These are phyloP conservation scores for Papilio demoleus DNA, from an alignment of 2,888 invertebrate genomes.

Conservation along the genomic window DNA sequence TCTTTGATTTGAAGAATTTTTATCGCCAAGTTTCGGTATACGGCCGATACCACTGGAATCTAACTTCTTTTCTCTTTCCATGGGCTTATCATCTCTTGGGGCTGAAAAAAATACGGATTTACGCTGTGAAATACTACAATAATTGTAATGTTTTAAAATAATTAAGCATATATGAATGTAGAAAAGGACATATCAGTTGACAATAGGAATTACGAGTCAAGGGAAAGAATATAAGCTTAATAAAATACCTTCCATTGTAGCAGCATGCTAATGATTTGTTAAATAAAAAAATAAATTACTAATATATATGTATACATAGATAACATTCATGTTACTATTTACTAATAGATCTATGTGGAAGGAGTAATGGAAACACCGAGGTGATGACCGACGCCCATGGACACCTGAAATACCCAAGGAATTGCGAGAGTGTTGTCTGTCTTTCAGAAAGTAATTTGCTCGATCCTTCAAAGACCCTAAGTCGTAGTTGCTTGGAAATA, in stretches of 20 bases:
- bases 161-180: background rate
- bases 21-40: conserved; percentile 82
- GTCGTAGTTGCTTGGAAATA: no score
- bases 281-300: no score
- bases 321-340: no score
- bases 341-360: no score
- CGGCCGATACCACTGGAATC: conserved; percentile 66
- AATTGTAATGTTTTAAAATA: background rate
- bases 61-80: conserved; percentile 65
- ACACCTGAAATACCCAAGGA: no score
- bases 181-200: background rate
- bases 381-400: no score
- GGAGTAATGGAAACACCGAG: no score
- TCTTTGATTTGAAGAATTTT: conserved; percentile 53
- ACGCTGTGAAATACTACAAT: no score
- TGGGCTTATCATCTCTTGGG: conserved; percentile 60
- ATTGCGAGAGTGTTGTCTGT: no score
- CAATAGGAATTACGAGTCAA: background rate
- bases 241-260: background rate
- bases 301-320: no score
- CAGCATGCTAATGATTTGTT: background rate
- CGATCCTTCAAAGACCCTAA: no score
- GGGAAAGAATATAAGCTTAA: background rate
- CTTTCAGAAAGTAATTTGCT: no score
- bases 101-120: conserved; percentile 51